Evolutionary conservation across 2,113 vertebrate species (phyloP).

Genomic region (Oceanodroma tethys): DNA sequence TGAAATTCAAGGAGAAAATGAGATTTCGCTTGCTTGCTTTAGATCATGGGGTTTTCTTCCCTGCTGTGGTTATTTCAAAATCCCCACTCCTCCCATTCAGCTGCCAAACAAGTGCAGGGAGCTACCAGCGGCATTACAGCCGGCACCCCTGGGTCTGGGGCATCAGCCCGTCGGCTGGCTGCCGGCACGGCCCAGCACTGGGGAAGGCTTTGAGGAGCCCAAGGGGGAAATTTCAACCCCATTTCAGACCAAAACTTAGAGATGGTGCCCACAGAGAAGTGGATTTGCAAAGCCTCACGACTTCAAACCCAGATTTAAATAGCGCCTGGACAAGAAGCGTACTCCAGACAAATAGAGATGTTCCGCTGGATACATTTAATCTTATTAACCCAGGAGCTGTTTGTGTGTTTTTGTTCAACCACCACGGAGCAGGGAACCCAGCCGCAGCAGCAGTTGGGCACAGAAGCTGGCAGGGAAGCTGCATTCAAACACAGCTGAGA

Average conservation of each 20-base stretch:
- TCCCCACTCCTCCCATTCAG: background rate
- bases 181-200: accelerated
- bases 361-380: background rate
- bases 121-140: accelerated
- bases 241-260: background rate
- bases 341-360: background rate
- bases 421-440: background rate
- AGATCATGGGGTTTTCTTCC: background rate
- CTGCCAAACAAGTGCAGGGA: background rate
- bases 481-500: background rate
- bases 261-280: background rate
- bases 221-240: background rate
- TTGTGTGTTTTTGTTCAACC: background rate
- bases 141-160: accelerated
- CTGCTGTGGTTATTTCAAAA: background rate
- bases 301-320: background rate
- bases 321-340: background rate
- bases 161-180: background rate
- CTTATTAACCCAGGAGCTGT: background rate
- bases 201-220: background rate
- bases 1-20: background rate
- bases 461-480: background rate
- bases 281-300: background rate
- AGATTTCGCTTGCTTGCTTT: background rate
- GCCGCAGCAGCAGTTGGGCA: background rate